Conservation (phyloP, 2,113 vertebrate species). For the Brienomyrus longianalis region DNA sequence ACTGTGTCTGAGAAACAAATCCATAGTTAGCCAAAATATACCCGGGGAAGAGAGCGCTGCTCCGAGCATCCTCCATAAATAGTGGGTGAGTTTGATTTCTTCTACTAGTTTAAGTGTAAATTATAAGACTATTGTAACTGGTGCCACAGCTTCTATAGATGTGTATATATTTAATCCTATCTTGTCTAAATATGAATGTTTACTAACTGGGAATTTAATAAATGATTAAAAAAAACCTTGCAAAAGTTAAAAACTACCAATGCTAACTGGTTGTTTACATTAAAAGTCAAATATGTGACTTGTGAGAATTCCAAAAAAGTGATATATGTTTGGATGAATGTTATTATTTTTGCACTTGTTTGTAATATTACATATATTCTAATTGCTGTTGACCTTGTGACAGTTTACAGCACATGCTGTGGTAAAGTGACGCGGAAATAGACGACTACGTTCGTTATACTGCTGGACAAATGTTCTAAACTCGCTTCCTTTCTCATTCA, state of each 20-base stretch:
- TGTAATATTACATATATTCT: neutral
- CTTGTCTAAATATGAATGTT: neutral
- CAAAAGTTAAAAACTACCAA: neutral
- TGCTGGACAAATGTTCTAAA: neutral
- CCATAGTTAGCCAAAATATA: slow-evolving; percentile 51
- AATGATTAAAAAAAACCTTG: neutral
- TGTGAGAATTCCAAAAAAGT: neutral
- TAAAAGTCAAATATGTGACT: neutral
- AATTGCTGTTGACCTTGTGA: neutral
- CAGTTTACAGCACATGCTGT: neutral
- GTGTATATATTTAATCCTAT: neutral
- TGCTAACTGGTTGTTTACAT: neutral
- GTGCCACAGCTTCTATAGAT: neutral
- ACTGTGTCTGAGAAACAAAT: slow-evolving; percentile 69
- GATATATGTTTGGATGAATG: neutral
- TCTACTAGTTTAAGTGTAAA: neutral
- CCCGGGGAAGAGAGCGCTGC: slow-evolving; percentile 11
- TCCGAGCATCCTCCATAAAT: neutral
- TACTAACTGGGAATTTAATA: neutral
- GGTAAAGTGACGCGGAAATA: neutral
- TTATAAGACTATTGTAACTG: neutral
- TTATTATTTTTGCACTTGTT: neutral
- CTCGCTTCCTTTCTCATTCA: neutral
- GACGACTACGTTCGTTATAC: neutral
- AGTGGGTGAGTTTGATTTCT: slow-evolving; percentile 17